Base-by-base conservation (phyloP, 1,140 invertebrate genomes). In the Apocrypta bakeri region DNA sequence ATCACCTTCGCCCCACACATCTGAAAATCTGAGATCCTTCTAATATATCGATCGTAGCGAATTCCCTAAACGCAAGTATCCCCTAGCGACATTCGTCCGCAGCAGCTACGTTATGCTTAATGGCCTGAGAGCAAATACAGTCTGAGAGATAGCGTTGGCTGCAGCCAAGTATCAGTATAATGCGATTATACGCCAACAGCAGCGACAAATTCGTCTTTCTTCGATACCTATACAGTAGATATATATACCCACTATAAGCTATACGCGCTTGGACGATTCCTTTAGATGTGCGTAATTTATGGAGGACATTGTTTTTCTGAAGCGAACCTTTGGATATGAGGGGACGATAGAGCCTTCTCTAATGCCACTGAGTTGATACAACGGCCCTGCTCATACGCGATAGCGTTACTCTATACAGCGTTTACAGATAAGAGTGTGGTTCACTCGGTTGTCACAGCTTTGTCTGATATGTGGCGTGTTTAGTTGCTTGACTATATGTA, bases 41-140 rank as follows among this genome's bases (percentile, higher is more conserved):
- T 63, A 24, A 77, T 68, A 66, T n/a, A 79, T 79, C 77, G 66
- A 79, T 79, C 48, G 11, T 7, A 25, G 27, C 33, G 17, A 1
- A 37, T n/a, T 4, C 33, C 29, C 31, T 7, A n/a, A 3, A 14
- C 25, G 25, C 21, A 33, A 14, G 6, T 8, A 21, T 27, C 37
- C 71, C 71, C 33, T 12, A 71, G 42, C 12, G 42, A 48, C 14
- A 7, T n/a, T 56, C 48, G 21, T 21, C 48, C 48, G 74, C 48
- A 76, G 37, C 33, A 63, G 37, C 63, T n/a, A 12, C 75, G 33
- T 68, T 11, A 14, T 25, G 66, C 17, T 37, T 79, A 79, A 79
- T 69, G 77, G 77, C 17, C 77, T 79, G 66, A 24, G 27, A 69
- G 77, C 56, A 79, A 79, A 79, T 69, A 79, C 17, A 1, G 17